phyloP scores from a whole-genome alignment of 2,113 vertebrate genomes.

The Upupa epops region DNA sequence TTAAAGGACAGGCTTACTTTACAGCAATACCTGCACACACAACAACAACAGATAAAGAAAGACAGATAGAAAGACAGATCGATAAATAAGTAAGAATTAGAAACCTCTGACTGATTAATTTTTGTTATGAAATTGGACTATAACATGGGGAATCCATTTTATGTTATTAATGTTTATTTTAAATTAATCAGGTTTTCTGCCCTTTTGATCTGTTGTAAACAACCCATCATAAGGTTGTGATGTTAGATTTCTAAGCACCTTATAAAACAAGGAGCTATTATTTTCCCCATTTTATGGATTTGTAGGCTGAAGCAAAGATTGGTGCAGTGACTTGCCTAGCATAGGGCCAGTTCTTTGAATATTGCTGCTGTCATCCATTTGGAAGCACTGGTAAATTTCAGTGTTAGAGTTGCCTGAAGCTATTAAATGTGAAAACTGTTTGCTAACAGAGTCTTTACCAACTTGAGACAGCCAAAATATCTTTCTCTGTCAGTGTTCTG shows the following conservation, averaged over 20 bases:
- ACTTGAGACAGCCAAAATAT: conserved; percentile 5
- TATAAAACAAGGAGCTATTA: neutral
- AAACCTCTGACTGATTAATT: neutral
- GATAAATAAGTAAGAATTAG: neutral
- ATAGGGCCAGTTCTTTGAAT: neutral
- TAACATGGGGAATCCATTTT: neutral
- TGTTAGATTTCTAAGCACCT: neutral
- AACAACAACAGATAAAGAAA: too few relatives aligned
- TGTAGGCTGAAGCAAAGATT: conserved; percentile 14
- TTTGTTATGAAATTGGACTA: neutral
- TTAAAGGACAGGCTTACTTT: neutral
- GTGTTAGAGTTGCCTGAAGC: neutral
- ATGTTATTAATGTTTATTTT: neutral
- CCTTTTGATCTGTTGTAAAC: neutral
- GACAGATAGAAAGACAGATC: too few relatives aligned
- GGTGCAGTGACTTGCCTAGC: neutral
- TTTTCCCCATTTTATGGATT: conserved; percentile 9
- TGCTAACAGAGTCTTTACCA: conserved; percentile 51
- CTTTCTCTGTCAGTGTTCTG: conserved; percentile 11
- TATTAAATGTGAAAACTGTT: conserved; percentile 18
- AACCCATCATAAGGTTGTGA: neutral
- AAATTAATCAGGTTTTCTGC: neutral
- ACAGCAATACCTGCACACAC: neutral
- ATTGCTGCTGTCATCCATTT: conserved; percentile 4
- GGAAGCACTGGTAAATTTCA: conserved; percentile 33